phyloP scores from a whole-genome alignment of 2,888 invertebrate genomes.

The Drosophila melanosoma region DNA sequence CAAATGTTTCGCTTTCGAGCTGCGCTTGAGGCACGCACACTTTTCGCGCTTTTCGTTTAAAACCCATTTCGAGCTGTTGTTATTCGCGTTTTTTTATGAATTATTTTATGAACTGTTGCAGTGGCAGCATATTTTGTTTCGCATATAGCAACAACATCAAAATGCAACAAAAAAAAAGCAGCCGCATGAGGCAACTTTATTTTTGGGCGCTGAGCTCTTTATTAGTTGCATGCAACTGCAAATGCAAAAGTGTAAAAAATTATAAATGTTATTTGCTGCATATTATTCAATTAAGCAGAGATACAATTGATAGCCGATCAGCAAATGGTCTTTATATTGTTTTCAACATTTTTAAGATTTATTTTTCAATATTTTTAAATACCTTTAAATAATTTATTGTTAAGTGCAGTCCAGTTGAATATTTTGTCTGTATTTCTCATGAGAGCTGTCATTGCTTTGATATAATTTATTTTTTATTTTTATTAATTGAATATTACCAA shows the following conservation, averaged over 20 bases:
- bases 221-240: conserved; percentile 53
- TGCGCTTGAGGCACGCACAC: conserved; percentile 74
- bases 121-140: conserved; percentile 39
- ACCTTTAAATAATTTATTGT: background rate
- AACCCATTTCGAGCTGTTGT: conserved; percentile 51
- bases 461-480: too few relatives aligned
- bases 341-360: background rate
- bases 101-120: conserved; percentile 67
- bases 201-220: conserved; percentile 63
- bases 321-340: background rate
- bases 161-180: conserved; percentile 18
- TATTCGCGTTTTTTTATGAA: conserved; percentile 57
- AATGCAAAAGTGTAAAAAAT: conserved; percentile 35
- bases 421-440: too few relatives aligned
- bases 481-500: too few relatives aligned
- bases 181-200: conserved; percentile 41
- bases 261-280: conserved; percentile 40
- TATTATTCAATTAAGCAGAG: conserved; percentile 42
- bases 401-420: background rate
- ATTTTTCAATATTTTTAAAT: background rate
- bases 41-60: conserved; percentile 65
- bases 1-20: conserved; percentile 52
- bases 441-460: background rate
- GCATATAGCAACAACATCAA: conserved; percentile 8
- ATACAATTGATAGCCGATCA: background rate